phyloP scores from a whole-genome alignment of 2,888 invertebrate genomes.

The Nomada lathburiana region DNA sequence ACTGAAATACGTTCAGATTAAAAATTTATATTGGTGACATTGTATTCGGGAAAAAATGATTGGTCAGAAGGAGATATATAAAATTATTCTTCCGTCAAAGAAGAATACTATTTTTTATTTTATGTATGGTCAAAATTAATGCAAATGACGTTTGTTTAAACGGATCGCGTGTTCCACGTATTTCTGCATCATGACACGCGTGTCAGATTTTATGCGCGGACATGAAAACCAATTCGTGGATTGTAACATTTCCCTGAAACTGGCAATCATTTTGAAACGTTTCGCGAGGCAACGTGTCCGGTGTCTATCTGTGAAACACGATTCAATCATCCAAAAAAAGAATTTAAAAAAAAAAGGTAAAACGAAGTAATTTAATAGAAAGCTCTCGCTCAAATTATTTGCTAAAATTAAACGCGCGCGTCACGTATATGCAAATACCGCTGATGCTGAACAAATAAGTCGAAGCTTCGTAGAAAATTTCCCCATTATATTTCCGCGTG shows the following conservation, averaged over 20 bases:
- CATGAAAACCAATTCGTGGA: neutral
- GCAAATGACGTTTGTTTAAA: neutral
- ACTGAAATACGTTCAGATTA: no score
- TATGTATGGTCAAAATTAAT: neutral
- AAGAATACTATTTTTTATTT: no score
- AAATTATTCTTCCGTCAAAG: no score
- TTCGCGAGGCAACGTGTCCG: neutral
- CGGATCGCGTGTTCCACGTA: neutral
- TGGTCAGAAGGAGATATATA: no score
- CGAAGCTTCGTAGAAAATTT: neutral
- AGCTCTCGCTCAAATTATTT: neutral
- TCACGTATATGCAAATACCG: neutral
- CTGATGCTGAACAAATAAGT: neutral
- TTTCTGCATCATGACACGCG: neutral
- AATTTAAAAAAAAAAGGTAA: neutral
- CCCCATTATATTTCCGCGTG: neutral
- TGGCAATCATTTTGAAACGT: conserved; percentile 31
- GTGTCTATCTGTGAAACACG: neutral
- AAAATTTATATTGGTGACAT: no score
- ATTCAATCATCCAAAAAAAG: neutral
- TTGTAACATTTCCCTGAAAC: neutral
- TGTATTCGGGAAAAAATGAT: no score
- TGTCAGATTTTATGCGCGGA: neutral
- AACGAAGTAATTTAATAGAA: conserved; percentile 8
- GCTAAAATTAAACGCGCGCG: neutral